These are phyloP conservation scores for Drosophila varians DNA, from an alignment of 1,140 invertebrate species.

Conservation along the genomic window DNA sequence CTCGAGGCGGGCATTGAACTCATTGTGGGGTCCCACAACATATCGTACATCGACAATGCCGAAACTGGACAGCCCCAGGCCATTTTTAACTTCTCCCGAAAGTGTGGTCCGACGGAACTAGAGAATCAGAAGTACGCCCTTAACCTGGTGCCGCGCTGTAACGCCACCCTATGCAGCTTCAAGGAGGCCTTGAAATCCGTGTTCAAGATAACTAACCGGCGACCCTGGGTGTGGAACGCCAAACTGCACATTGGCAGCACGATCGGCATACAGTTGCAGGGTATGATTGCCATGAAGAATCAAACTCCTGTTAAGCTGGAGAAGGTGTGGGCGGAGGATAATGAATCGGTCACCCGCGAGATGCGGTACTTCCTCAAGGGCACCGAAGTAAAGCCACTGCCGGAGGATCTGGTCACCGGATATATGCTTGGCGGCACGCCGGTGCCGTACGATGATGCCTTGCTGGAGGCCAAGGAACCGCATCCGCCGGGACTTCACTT, in stretches of 20 bases:
- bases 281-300: constrained; percentile 76
- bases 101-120: constrained; percentile 37
- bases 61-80: constrained; percentile 48
- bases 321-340: constrained; percentile 59
- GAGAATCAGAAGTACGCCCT: constrained; percentile 68
- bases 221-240: constrained; percentile 71
- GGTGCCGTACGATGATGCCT: constrained; percentile 68
- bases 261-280: constrained; percentile 59
- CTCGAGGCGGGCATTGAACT: constrained; percentile 47
- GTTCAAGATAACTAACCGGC: constrained; percentile 52
- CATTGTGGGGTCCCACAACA: constrained; percentile 72
- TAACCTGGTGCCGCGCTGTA: constrained; percentile 58
- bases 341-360: constrained; percentile 62
- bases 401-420: constrained; percentile 69
- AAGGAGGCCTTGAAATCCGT: constrained; percentile 54
- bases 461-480: constrained; percentile 49
- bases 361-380: constrained; percentile 58
- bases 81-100: constrained; percentile 50
- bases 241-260: constrained; percentile 64
- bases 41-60: constrained; percentile 64
- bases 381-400: constrained; percentile 49
- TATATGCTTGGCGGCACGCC: constrained; percentile 78
- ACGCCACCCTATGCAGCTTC: constrained; percentile 67
- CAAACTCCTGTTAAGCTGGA: constrained; percentile 65
- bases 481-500: constrained; percentile 68